phyloP scores from a whole-genome alignment of 2,888 invertebrate genomes.

The Hydrotaea diabolus region DNA sequence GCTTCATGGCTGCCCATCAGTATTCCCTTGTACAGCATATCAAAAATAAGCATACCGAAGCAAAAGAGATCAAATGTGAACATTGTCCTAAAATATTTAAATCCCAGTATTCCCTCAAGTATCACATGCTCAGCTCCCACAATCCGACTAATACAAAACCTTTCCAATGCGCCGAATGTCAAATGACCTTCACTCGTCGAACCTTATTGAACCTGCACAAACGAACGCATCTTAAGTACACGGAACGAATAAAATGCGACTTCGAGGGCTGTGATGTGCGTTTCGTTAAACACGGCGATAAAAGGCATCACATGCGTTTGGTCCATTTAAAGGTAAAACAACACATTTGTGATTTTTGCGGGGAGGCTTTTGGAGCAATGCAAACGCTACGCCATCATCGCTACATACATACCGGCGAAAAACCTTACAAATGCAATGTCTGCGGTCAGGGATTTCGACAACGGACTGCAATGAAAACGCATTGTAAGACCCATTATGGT shows the following conservation, averaged over 20 bases:
- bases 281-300: slow-evolving; percentile 64
- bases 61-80: slow-evolving; percentile 56
- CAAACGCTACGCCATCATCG: slow-evolving; percentile 68
- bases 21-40: slow-evolving; percentile 60
- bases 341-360: slow-evolving; percentile 64
- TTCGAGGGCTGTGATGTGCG: slow-evolving; percentile 65
- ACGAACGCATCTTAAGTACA: slow-evolving; percentile 63
- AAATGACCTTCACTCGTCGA: slow-evolving; percentile 62
- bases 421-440: slow-evolving; percentile 68
- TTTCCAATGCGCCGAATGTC: slow-evolving; percentile 64
- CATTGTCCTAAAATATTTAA: slow-evolving; percentile 63
- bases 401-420: slow-evolving; percentile 68
- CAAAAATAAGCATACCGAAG: slow-evolving; percentile 54
- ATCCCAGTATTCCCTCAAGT: slow-evolving; percentile 62
- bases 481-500: slow-evolving; percentile 63
- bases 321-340: slow-evolving; percentile 68
- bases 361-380: slow-evolving; percentile 65
- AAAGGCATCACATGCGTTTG: slow-evolving; percentile 61
- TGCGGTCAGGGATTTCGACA: slow-evolving; percentile 68
- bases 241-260: slow-evolving; percentile 63
- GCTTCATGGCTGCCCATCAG: slow-evolving; percentile 57
- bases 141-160: slow-evolving; percentile 59
- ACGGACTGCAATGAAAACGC: slow-evolving; percentile 68
- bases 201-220: slow-evolving; percentile 65
- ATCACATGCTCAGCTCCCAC: slow-evolving; percentile 65